phyloP scores from a whole-genome alignment of 2,797 vertebrate genomes.

The Melanotaenia parkinsoni region DNA sequence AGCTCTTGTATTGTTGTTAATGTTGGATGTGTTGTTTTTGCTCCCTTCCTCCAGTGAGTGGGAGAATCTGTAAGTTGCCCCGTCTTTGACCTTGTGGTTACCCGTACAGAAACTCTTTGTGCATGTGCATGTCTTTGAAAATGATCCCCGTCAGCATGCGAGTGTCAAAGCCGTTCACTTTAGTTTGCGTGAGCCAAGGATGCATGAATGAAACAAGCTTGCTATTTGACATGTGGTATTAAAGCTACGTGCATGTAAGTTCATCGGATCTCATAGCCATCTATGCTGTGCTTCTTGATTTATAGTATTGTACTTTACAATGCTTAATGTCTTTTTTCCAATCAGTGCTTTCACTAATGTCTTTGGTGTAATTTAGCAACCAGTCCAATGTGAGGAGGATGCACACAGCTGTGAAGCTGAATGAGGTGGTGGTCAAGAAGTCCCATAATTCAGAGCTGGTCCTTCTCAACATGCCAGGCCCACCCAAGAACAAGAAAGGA shows the following conservation, averaged over 20 bases:
- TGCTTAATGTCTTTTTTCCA: background rate
- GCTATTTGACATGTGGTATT: background rate
- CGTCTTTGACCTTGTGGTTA: slow-evolving; percentile 11
- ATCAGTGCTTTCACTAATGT: background rate
- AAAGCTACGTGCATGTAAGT: background rate
- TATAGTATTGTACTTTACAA: background rate
- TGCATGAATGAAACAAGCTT: slow-evolving; percentile 3
- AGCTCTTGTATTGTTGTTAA: slow-evolving; percentile 13
- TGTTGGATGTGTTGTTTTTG: slow-evolving; percentile 58
- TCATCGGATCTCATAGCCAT: background rate
- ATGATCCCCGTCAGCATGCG: slow-evolving; percentile 10
- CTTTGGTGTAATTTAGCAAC: slow-evolving; percentile 79
- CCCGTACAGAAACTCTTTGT: slow-evolving; percentile 17
- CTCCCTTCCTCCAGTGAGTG: slow-evolving; percentile 89
- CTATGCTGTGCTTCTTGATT: background rate
- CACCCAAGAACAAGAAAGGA: slow-evolving; percentile 91
- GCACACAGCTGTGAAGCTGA: slow-evolving; percentile 89
- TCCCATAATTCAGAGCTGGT: slow-evolving; percentile 91
- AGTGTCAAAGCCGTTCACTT: background rate
- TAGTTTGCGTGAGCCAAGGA: slow-evolving; percentile 1
- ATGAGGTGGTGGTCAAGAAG: slow-evolving; percentile 87
- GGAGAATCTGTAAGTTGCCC: slow-evolving; percentile 93
- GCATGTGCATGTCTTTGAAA: slow-evolving; percentile 23
- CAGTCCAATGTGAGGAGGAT: slow-evolving; percentile 93
- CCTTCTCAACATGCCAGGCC: slow-evolving; percentile 96